phyloP scores from a whole-genome alignment of 2,888 invertebrate species.

The Leptopterna dolabrata region DNA sequence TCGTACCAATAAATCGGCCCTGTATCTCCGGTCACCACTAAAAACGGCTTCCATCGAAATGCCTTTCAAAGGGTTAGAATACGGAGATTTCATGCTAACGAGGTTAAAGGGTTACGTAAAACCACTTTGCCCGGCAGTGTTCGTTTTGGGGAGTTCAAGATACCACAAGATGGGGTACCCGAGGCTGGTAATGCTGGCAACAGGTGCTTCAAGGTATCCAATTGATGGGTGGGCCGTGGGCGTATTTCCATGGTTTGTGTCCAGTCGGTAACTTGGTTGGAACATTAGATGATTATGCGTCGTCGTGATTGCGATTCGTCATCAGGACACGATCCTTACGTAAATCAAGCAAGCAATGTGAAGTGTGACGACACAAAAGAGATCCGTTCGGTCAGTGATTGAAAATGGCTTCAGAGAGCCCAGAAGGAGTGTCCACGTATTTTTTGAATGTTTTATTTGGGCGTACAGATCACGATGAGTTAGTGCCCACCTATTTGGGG shows the following conservation, averaged over 20 bases:
- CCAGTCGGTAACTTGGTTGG: not conserved
- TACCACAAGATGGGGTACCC: not conserved
- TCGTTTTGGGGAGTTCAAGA: not conserved
- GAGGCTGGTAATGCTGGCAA: not conserved
- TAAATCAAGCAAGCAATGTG: not conserved
- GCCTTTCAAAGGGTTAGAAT: not conserved
- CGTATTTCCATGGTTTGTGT: not conserved
- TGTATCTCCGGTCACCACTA: not conserved
- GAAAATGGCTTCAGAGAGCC: not conserved
- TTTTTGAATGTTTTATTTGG: too few species aligned
- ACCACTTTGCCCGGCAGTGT: constrained; percentile 15
- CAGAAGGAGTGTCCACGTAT: too few species aligned
- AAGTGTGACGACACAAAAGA: not conserved
- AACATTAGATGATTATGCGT: not conserved
- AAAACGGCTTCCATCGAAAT: not conserved
- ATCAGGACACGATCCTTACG: not conserved
- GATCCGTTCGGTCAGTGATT: not conserved
- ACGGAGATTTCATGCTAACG: not conserved
- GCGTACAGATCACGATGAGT: too few species aligned
- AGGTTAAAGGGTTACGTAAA: constrained; percentile 20
- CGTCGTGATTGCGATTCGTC: not conserved
- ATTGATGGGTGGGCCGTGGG: not conserved
- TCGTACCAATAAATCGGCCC: not conserved
- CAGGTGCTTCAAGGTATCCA: not conserved
- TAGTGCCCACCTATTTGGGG: too few species aligned